These are phyloP conservation scores for Diabrotica virgifera DNA, from an alignment of 1,140 invertebrate genomes.

Conservation along the genomic window DNA sequence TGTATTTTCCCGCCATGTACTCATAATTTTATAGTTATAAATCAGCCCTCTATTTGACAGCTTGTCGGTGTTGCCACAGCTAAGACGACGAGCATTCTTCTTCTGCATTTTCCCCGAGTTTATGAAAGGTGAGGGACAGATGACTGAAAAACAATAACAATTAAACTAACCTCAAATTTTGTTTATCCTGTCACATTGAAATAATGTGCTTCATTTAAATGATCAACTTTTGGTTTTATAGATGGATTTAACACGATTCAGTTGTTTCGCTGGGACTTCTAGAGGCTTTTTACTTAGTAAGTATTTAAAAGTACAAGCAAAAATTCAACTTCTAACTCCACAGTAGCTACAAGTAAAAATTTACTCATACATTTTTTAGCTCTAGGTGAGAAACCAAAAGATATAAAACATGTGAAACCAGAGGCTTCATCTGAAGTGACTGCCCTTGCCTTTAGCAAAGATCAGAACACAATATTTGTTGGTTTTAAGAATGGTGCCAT, in stretches of 20 bases:
- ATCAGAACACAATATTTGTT: slow-evolving; percentile 37
- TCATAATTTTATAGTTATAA: no score
- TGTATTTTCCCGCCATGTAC: no score
- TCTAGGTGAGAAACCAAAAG: slow-evolving; percentile 30
- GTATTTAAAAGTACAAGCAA: slow-evolving; percentile 17
- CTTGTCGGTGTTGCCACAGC: no score
- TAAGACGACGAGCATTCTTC: no score
- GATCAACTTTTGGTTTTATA: not conserved
- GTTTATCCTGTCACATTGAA: no score
- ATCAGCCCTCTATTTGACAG: no score
- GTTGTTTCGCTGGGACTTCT: slow-evolving; percentile 36
- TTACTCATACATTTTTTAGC: slow-evolving; percentile 26
- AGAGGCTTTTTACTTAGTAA: slow-evolving; percentile 36
- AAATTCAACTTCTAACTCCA: slow-evolving; percentile 14
- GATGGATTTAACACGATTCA: slow-evolving; percentile 34
- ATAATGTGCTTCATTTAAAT: no score
- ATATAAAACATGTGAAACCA: slow-evolving; percentile 29
- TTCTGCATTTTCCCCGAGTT: no score
- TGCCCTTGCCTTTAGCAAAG: slow-evolving; percentile 57
- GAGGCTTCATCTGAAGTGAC: slow-evolving; percentile 48
- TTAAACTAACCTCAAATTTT: no score
- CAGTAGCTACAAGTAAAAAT: slow-evolving; percentile 9
- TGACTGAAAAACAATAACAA: no score
- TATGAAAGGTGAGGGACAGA: no score
- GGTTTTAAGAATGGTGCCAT: slow-evolving; percentile 40